Conservation (phyloP, 30 jellyfish, hydroid and myxozoan species). For the Nemopilema nomurai region DNA sequence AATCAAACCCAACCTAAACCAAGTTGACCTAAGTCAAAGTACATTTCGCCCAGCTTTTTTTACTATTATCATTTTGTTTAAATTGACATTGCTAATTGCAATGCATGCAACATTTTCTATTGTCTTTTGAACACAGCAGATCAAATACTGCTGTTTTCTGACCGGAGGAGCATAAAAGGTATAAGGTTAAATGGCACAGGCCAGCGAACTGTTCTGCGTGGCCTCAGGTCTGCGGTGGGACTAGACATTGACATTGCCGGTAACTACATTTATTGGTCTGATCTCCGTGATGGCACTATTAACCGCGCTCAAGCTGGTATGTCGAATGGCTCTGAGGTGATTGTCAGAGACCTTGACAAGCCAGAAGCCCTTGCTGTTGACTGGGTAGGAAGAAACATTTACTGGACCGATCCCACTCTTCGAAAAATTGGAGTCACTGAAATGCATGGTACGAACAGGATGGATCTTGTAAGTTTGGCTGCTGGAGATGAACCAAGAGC, state of each 20-base stretch:
- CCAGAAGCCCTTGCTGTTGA: slow-evolving; percentile 90
- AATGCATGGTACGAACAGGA: slow-evolving; percentile 67
- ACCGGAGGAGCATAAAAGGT: slow-evolving; percentile 73
- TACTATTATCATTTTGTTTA: too few relatives aligned
- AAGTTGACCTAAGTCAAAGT: too few relatives aligned
- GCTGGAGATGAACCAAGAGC: slow-evolving; percentile 84
- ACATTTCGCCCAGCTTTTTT: too few relatives aligned
- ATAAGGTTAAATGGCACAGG: slow-evolving; percentile 39
- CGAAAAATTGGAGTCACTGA: slow-evolving; percentile 88
- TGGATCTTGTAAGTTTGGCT: slow-evolving; percentile 52
- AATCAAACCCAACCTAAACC: too few relatives aligned
- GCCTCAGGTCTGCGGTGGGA: slow-evolving; percentile 74
- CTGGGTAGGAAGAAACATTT: slow-evolving; percentile 88
- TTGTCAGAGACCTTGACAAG: slow-evolving; percentile 57
- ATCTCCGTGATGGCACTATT: slow-evolving; percentile 45
- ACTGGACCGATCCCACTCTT: slow-evolving; percentile 91
- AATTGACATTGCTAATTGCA: too few relatives aligned
- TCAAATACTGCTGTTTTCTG: background rate
- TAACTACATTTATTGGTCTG: slow-evolving; percentile 80
- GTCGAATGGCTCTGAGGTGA: slow-evolving; percentile 25
- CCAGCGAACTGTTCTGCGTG: slow-evolving; percentile 66
- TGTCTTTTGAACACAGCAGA: slow-evolving; percentile 25
- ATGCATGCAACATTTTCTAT: slow-evolving; percentile 68
- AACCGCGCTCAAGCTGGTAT: slow-evolving; percentile 74
- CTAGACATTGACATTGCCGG: slow-evolving; percentile 72